Conservation (phyloP, 2,113 vertebrate species). For the Choloepus hoffmanni region DNA sequence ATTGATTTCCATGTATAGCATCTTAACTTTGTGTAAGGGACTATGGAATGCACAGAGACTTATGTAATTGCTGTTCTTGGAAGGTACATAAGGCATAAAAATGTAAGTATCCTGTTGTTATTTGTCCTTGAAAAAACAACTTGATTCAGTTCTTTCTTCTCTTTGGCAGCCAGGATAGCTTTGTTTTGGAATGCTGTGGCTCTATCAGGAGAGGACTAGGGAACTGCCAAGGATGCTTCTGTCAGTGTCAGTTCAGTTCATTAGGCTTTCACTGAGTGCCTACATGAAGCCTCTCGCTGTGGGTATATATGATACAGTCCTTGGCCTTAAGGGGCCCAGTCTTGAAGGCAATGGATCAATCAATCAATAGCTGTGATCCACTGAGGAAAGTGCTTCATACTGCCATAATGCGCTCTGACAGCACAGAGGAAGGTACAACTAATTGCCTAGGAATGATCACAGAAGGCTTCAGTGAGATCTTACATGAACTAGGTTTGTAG, state of each 20-base stretch:
- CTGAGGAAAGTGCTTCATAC: neutral
- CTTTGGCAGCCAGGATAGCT: conserved; percentile 32
- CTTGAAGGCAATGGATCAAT: neutral
- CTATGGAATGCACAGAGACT: conserved; percentile 1
- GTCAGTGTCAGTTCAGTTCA: too few relatives aligned
- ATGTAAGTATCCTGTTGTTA: conserved; percentile 9
- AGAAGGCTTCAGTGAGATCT: neutral
- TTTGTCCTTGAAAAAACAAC: neutral
- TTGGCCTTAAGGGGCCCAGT: neutral
- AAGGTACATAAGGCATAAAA: conserved; percentile 21
- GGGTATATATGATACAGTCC: neutral
- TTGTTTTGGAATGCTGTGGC: conserved; percentile 1
- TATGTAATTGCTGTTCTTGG: conserved; percentile 32
- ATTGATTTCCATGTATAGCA: neutral
- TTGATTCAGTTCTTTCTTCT: neutral
- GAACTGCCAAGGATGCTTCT: neutral
- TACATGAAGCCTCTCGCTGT: neutral
- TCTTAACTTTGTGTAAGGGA: neutral
- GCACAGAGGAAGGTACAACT: neutral
- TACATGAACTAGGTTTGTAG: neutral
- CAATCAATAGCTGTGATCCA: neutral
- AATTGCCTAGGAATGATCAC: neutral
- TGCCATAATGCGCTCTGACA: neutral
- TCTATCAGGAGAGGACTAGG: neutral
- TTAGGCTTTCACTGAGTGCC: neutral